These are phyloP conservation scores for Oxyruncus cristatus DNA, from an alignment of 2,113 vertebrate species.

Conservation along the genomic window DNA sequence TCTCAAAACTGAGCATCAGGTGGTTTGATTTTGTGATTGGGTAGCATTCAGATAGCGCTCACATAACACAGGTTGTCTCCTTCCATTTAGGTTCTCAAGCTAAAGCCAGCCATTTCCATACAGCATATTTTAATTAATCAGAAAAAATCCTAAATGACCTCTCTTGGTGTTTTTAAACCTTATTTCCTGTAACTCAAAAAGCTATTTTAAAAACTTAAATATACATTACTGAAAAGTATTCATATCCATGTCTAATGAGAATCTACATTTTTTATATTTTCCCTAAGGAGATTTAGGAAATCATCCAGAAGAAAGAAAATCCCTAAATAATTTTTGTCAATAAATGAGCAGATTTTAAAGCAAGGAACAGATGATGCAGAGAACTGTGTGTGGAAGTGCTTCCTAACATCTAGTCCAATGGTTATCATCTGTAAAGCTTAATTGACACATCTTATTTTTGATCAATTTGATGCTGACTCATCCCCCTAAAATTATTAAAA, in stretches of 20 bases:
- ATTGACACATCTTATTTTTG: neutral
- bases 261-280: neutral
- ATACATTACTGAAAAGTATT: neutral
- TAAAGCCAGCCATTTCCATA: neutral
- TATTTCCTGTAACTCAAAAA: neutral
- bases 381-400: neutral
- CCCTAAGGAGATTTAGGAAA: neutral
- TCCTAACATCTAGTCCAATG: neutral
- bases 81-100: neutral
- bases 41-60: neutral
- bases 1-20: neutral
- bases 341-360: neutral
- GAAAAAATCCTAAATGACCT: neutral
- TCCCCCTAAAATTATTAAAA: neutral
- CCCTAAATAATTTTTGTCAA: neutral
- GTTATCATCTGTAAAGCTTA: neutral
- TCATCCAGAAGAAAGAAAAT: neutral
- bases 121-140: neutral
- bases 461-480: constrained; percentile 4
- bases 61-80: neutral
- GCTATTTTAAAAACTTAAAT: neutral
- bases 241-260: neutral
- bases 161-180: neutral
- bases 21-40: neutral
- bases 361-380: neutral